Percentiles rank a stretch among this genome's conserved stretches.
These are phyloP conservation scores for Eremobia ochroleuca DNA, from an alignment of 2,888 invertebrate genomes.

Conservation along the genomic window DNA sequence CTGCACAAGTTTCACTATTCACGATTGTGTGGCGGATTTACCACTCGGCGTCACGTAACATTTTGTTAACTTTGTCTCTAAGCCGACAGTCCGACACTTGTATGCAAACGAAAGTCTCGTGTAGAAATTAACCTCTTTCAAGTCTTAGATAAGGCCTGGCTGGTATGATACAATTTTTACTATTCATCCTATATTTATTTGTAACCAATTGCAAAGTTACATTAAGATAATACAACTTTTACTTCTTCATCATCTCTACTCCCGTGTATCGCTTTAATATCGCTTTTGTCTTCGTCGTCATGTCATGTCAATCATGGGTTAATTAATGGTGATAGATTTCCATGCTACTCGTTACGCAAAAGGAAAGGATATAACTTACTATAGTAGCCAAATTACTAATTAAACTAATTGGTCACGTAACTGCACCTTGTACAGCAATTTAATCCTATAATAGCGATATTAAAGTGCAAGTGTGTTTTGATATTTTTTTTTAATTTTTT, in stretches of 20 bases:
- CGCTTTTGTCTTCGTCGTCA: not conserved
- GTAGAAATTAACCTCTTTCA: slow-evolving; percentile 8
- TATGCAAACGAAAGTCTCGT: slow-evolving; percentile 38
- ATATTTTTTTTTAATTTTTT: no score
- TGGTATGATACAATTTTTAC: not conserved
- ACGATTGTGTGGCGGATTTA: slow-evolving; percentile 40
- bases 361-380: not conserved
- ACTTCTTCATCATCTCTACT: not conserved
- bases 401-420: not conserved
- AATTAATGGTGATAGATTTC: not conserved
- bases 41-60: slow-evolving; percentile 41
- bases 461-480: no score
- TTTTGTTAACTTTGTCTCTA: slow-evolving; percentile 38
- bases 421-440: slow-evolving; percentile 11
- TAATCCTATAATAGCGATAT: slow-evolving; percentile 3
- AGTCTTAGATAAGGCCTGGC: slow-evolving; percentile 9
- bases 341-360: not conserved
- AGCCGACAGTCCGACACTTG: slow-evolving; percentile 25
- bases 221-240: not conserved
- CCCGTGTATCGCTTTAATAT: not conserved
- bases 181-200: not conserved
- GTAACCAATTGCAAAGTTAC: not conserved
- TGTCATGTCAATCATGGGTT: no score
- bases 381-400: not conserved
- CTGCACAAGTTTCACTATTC: slow-evolving; percentile 56